A percentile compares a stretch with the other conserved stretches of the same genome.
Evolutionary conservation across 2,797 vertebrate species (phyloP).

Genomic region (Aythya fuligula): DNA sequence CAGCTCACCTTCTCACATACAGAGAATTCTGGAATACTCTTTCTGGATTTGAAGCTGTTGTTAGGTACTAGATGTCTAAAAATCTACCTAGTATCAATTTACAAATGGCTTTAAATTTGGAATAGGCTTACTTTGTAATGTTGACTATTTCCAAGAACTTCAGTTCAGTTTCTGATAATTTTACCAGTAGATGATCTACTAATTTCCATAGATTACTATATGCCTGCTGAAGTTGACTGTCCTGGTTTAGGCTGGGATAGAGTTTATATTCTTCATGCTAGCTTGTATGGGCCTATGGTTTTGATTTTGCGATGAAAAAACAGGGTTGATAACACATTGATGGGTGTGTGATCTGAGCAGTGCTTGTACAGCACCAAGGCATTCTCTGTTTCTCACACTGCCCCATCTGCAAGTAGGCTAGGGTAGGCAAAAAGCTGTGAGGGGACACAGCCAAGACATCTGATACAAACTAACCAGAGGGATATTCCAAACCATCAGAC

Average conservation of each 20-base stretch:
- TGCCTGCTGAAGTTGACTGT: background rate
- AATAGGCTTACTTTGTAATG: background rate
- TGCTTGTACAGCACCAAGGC: background rate
- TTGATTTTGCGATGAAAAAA: background rate
- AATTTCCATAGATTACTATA: background rate
- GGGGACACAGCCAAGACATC: background rate
- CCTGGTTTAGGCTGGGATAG: background rate
- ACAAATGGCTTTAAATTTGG: background rate
- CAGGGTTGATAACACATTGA: background rate
- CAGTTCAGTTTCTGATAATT: background rate
- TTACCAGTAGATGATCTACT: background rate
- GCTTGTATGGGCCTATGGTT: background rate
- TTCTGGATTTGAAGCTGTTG: background rate
- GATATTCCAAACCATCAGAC: fast-evolving
- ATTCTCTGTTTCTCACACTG: fast-evolving
- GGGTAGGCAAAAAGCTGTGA: background rate
- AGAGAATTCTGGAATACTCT: background rate
- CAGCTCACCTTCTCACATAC: background rate
- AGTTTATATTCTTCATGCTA: background rate
- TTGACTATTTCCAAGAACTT: background rate
- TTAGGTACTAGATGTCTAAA: background rate
- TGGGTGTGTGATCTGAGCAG: background rate
- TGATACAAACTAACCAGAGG: background rate
- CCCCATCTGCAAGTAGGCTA: background rate
- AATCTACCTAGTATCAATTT: background rate